Evolutionary conservation across 2,113 vertebrate species (phyloP), one percentile per base, ranked within the genome.

Genomic region (Antechinus flavipes): DNA sequence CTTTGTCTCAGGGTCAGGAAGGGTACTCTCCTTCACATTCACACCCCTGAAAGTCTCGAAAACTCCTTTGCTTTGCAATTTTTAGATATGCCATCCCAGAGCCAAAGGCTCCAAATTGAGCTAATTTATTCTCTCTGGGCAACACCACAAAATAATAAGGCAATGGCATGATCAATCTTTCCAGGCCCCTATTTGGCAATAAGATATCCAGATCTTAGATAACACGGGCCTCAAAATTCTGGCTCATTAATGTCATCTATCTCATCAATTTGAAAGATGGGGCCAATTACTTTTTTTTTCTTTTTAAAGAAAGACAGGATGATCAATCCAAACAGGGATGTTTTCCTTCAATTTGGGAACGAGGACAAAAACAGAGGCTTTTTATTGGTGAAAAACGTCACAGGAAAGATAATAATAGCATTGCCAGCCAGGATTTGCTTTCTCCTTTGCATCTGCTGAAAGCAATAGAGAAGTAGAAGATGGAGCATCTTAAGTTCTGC

Each of bases 71-170:
- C 91, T 91, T 68, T 95, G 90, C 52, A 53, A 23, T 93, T 58
- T 84, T 68, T 91, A 49, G 68, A 90, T 46, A 92, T 92, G 46
- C 42, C 91, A 90, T 49, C 9, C 90, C 89, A 91, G 94, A 96
- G 68, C n/a, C 50, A 91, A 93, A n/a, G 9, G 90, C 95, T 95
- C 50, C 35, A 61, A 68, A 42, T 68, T 10, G 19, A 12, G 12
- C 90, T 53, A 76, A 93, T 26, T 93, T 91, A 27, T 53, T 54
- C 50, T 42, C 52, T 52, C 47, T 91, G 4, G 50, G 94, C 19
- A 54, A 91, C 4, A 11, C 55, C 54, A 90, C n/a, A 23, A 56
- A 49, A 47, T 53, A 76, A 53, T 92, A 96, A 97, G 54, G 95
- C 91, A 94, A 93, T 12, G 84, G 46, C 47, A 27, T 24, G 68